Evolutionary conservation across 2,113 vertebrate species (phyloP), one percentile per base, ranked within the genome.

Genomic region (Collichthys lucidus): DNA sequence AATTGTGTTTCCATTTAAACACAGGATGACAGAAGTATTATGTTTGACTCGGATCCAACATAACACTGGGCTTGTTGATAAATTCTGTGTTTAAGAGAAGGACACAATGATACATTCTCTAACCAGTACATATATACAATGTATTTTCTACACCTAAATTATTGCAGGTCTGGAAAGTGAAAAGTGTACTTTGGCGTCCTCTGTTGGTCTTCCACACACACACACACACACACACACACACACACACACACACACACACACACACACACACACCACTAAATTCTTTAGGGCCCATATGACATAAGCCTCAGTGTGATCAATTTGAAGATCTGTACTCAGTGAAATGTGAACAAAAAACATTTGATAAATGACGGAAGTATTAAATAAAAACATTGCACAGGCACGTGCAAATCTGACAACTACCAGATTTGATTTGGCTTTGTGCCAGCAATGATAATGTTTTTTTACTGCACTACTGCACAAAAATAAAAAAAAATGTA

Each of bases 161-260:
- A 24, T 56, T 44, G 20, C n/a, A 44, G 22, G 5, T 24, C 1
- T 19, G 19, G 12, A 6, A 42, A 11, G n/a, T 47, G 44, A 55
- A 20, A 72, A 14, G 53, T 46, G 40, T 59, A 11, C 16, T 46
- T 26, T 56, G 73, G 50, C 22, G 11, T 15, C 74, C 61, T 76
- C 61, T 76, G 62, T 40, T 76, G 74, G 22, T 47, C 42, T 26
- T 15, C 52, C 35, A 8, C 35, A 40, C 15, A 42, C 31, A 17
- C 9, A 17, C 12, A 40, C 15, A 55, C 68, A 59, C 40, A 71
- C 52, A 26, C 53, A 26, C 53, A 57, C 40, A 59, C 55, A 26
- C 29, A 55, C 67, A 55, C 47, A 50, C 46, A 67, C 64, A 29
- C 47, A 67, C 46, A 67, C n/a, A 4, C 22, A 24, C 35, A 40